Base-by-base conservation (phyloP, 2,113 vertebrate genomes). In the Kryptolebias marmoratus region DNA sequence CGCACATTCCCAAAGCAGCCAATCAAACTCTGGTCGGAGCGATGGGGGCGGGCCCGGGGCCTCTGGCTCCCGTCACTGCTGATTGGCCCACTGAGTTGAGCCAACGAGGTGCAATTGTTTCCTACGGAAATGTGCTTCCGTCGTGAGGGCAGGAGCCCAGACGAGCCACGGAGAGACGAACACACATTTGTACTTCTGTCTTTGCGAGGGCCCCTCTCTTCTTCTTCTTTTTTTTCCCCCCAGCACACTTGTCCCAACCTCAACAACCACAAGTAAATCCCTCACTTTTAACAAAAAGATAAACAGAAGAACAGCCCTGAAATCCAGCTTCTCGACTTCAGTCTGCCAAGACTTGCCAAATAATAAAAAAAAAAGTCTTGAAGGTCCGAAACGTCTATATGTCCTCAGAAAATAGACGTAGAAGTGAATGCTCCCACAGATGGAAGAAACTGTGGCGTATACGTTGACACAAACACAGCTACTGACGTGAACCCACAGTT, bases 91-190 rank as follows among this genome's bases (percentile, higher is more conserved):
- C 71, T 74, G 53, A 48, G 75, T 81, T 60, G 53, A 93, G 87
- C 87, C 93, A 94, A 94, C 92, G 91, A 95, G 90, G 93, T 93
- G 92, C 91, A 90, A 91, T 93, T 89, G 92, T 90, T 95, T 94
- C 93, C 93, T 94, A 94, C 81, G 93, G 93, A 94, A 94, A 94
- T 93, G 87, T 91, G 89, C 90, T 93, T 91, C 93, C 80, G 88
- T 86, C 68, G 16, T 55, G 81, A 88, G 86, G 69, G 87, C 79
- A 69, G 81, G 73, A 91, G 79, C 83, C 73, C 68, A 65, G 75
- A 82, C 42, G 42, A 81, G 73, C 85, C 80, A 64, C 39, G 45
- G 69, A 60, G 58, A 79, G 60, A 77, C 52, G 71, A 54, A 73
- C 39, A 54, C 8, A 14, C 30, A 52, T 68, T 75, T 70, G 60